Base-by-base conservation (phyloP, 1,140 invertebrate genomes). In the Maconellicoccus hirsutus region DNA sequence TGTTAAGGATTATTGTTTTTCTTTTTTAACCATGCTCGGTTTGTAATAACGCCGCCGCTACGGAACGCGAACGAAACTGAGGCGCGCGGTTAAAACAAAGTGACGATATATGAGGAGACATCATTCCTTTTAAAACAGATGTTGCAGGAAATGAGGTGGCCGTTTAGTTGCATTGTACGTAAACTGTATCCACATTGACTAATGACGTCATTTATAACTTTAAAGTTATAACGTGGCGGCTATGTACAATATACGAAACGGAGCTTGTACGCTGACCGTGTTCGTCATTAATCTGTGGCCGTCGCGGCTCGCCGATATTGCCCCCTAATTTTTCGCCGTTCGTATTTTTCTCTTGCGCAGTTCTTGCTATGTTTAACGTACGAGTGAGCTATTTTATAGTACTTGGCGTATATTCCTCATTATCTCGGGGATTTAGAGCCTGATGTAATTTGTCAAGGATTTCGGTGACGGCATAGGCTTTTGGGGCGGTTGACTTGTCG, bases 1-100 rank as follows among this genome's bases (percentile, higher is more conserved):
- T 52, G 42, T 52, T 52, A 52, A 52, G 42, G 42, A 52, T 52
- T 52, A 52, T 52, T 52, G 42, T 52, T 52, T 52, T 52, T 52
- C 42, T 52, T 52, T 52, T 52, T 52, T 52, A 52, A 52, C 42
- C 42, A 52, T 52, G 12, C 42, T 52, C 42, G 42, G 42, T 52
- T 52, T 52, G 42, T 52, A 52, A 52, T 52, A 52, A 52, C 42
- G 42, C 12, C 6, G 42, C 29, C 12, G 42, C 42, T 16, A 16
- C n/a, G 42, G n/a, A 52, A 16, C 42, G 42, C 42, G 42, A 16
- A 8, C 6, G 42, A 52, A 16, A 8, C 42, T 8, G n/a, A 3
- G n/a, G 42, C 16, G 29, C 29, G 29, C 3, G 42, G 42, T 52
- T 52, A 16, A 52, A 52, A 52, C 42, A 52, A 52, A 52, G 42